These are phyloP conservation scores for Acanthurus tractus DNA, from an alignment of 2,797 vertebrate species.

Conservation along the genomic window DNA sequence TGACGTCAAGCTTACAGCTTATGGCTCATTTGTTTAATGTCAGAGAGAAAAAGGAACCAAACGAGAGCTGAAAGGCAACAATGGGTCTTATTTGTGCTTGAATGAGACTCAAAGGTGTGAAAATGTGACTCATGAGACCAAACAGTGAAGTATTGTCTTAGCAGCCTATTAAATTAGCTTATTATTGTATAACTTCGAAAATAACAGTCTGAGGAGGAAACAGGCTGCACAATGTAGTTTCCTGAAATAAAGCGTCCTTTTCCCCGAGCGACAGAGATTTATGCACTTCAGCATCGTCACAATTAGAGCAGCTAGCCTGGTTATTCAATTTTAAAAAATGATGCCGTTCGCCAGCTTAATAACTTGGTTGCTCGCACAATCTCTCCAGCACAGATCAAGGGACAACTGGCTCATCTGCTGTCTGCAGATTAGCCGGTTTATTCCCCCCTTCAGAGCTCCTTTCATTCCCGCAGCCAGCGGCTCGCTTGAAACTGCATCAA, in stretches of 20 bases:
- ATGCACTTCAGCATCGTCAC: constrained; percentile 30
- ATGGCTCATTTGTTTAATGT: not conserved
- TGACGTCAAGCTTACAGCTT: not conserved
- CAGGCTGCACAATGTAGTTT: not conserved
- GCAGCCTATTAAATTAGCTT: not conserved
- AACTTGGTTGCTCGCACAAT: constrained; percentile 43
- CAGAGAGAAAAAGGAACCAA: not conserved
- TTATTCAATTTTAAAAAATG: constrained; percentile 69
- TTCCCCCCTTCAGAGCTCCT: constrained; percentile 30
- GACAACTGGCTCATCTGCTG: constrained; percentile 53
- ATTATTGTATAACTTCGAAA: constrained; percentile 11
- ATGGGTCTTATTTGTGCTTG: not conserved
- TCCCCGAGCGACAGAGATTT: constrained; percentile 42
- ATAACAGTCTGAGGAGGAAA: constrained; percentile 13
- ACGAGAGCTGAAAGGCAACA: not conserved
- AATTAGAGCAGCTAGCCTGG: constrained; percentile 67
- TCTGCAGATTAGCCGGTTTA: constrained; percentile 59
- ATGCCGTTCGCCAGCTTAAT: constrained; percentile 59
- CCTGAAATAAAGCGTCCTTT: constrained; percentile 42
- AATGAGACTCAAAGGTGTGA: constrained; percentile 1
- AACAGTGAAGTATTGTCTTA: not conserved
- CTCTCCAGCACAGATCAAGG: constrained; percentile 57
- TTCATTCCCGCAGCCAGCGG: constrained; percentile 34
- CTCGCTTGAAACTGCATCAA: constrained; percentile 41
- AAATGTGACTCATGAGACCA: constrained; percentile 7